Evolutionary conservation across 2,888 invertebrate genomes (phyloP), one percentile per base, ranked within the genome.

Genomic region (Willowsia nigromaculata): DNA sequence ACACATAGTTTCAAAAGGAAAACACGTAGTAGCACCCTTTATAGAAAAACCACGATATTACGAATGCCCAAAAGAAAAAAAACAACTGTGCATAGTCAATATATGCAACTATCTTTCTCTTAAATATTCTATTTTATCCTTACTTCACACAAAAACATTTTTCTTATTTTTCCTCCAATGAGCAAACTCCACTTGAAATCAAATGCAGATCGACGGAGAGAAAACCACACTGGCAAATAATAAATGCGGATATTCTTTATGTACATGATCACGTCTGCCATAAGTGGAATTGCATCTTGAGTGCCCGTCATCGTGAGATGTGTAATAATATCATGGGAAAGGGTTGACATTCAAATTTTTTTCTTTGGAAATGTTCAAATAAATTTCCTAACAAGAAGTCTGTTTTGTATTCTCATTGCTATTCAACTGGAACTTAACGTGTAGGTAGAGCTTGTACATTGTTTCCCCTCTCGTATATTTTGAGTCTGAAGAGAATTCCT

Each of bases 341-440:
- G 86, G 81, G 86, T 87, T 81, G 81, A 81, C 86, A 81, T 80
- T 71, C 85, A 81, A 81, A 80, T 37, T 76, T 85, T 76, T 86
- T 71, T 87, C 81, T 68, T 65, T 81, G 80, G 59, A 87, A 87
- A 74, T 62, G 56, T 30, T 85, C 74, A 85, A 85, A 87, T 87
- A 87, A 87, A 87, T 87, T 87, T 81, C 71, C 80, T 81, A 80
- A 25, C 80, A 87, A 71, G 71, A 87, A 80, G 53, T 65, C 78
- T 59, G 11, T 50, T 62, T 85, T 25, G 30, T 53, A 53, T 76
- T 74, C 65, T 37, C 71, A 71, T 71, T 78, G 53, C 30, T 50
- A 53, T 78, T 53, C 76, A 78, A 78, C 76, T 78, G 76, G 76
- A 78, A 33, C 50, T 27, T 53, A 30, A 30, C 18, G 33, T 53